Base-by-base conservation (phyloP, 1,140 invertebrate species). In the Rhopalosiphum padi region DNA sequence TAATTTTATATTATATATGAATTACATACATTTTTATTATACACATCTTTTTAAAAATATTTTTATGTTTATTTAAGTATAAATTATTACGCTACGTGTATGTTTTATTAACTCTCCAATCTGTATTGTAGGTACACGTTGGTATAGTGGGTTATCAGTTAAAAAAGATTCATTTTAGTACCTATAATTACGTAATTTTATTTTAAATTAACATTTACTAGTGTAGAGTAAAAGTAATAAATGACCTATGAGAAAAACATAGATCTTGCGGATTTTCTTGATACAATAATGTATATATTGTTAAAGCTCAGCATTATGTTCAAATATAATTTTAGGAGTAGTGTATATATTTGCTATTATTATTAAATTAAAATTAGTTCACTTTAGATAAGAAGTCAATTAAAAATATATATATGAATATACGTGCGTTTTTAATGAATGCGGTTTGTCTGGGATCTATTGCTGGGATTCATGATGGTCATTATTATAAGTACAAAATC, bases 281-380 rank as follows among this genome's bases (percentile, higher is more conserved):
- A 51, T 51, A 9, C 46, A 35, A 35, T 88, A 88, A 88, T 51
- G 46, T 51, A 88, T 51, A 88, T 48, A 88, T 35, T 35, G 9
- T 86, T 86, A 30, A 86, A 46, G 86, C 18, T 88, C 86, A 88
- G 46, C 86, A 6, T 88, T 51, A 88, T 35, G 51, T 51, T 88
- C 30, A 35, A 51, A 35, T 51, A 88, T 51, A 88, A 88, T 35
- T 48, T 88, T 35, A 88, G 46, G 30, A 51, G 46, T 88, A 51
- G 30, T n/a, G 43, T 87, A 46, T n/a, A 88, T 88, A 51, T 30
- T 30, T 88, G 43, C 85, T 41, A 23, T 46, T 86, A 86, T 86
- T 86, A 86, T 86, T 88, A 88, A 48, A 88, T 88, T 88, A 51
- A 88, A 89, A 89, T 89, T 89, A 35, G 87, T 89, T 22, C 22